Percentiles rank a stretch among this genome's conserved stretches.
These are phyloP conservation scores for Heliothis subflexa DNA, from an alignment of 1,140 invertebrate genomes.

Conservation along the genomic window DNA sequence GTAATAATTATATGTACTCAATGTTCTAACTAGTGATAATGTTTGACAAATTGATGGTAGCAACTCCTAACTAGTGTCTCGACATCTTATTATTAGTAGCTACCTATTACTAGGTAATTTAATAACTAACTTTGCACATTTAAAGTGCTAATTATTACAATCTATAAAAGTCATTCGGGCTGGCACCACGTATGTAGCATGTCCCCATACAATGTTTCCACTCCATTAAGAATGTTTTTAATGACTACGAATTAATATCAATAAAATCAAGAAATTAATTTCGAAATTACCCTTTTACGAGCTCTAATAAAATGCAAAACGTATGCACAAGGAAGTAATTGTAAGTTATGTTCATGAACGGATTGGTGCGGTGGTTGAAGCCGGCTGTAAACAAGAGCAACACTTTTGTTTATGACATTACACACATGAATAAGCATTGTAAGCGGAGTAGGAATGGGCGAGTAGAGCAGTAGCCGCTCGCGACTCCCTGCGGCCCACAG, in stretches of 20 bases:
- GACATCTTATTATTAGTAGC: background rate
- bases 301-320: conserved; percentile 9
- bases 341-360: conserved; percentile 7
- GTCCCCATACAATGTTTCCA: background rate
- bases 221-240: too few relatives aligned
- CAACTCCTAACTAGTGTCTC: background rate
- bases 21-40: background rate
- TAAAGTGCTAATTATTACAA: too few relatives aligned
- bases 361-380: background rate
- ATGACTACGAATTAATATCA: background rate
- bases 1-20: background rate
- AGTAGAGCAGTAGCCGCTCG: conserved; percentile 61
- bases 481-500: conserved; percentile 71
- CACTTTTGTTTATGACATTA: conserved; percentile 68
- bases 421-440: conserved; percentile 68
- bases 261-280: conserved; percentile 4
- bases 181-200: too few relatives aligned
- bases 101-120: too few relatives aligned
- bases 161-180: too few relatives aligned
- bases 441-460: conserved; percentile 65
- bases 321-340: conserved; percentile 19
- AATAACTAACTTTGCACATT: background rate
- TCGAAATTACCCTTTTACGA: conserved; percentile 10
- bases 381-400: conserved; percentile 35
- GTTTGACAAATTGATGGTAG: conserved; percentile 16